Percentiles rank a stretch among this genome's conserved stretches.
Evolutionary conservation across 2,797 vertebrate species (phyloP).

Genomic region (Odontamblyopus lacepedii): DNA sequence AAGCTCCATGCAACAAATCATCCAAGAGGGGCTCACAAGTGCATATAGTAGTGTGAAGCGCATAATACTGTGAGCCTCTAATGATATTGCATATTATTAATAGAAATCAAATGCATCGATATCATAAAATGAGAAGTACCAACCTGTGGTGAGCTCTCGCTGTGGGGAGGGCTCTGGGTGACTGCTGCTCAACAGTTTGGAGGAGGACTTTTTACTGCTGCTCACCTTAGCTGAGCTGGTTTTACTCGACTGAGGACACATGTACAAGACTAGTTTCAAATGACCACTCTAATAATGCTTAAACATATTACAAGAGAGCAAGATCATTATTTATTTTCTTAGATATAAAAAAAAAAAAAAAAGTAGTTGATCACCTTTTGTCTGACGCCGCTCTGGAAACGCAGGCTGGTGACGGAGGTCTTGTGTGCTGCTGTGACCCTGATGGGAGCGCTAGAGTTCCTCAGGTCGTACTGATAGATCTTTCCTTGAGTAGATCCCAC

Average conservation of each 20-base stretch:
- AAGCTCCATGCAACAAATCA: not conserved
- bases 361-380: constrained; percentile 64
- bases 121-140: constrained; percentile 5
- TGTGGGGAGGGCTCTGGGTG: constrained; percentile 48
- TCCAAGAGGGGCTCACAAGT: too few species aligned
- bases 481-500: constrained; percentile 92
- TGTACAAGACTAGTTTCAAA: not conserved
- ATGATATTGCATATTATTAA: not conserved
- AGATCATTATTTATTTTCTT: not conserved
- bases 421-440: constrained; percentile 88
- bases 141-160: constrained; percentile 52
- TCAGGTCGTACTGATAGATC: constrained; percentile 94
- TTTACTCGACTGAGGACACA: constrained; percentile 69
- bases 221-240: constrained; percentile 57
- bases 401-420: constrained; percentile 91
- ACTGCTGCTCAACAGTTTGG: constrained; percentile 57
- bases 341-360: not conserved
- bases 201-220: constrained; percentile 65
- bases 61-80: not conserved
- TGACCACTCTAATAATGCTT: not conserved
- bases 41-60: not conserved
- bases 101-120: not conserved
- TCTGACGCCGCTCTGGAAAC: constrained; percentile 82
- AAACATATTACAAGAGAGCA: not conserved
- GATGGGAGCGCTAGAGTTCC: constrained; percentile 87